Conservation (phyloP, 1,140 invertebrate species). For the Nebria ingens region DNA sequence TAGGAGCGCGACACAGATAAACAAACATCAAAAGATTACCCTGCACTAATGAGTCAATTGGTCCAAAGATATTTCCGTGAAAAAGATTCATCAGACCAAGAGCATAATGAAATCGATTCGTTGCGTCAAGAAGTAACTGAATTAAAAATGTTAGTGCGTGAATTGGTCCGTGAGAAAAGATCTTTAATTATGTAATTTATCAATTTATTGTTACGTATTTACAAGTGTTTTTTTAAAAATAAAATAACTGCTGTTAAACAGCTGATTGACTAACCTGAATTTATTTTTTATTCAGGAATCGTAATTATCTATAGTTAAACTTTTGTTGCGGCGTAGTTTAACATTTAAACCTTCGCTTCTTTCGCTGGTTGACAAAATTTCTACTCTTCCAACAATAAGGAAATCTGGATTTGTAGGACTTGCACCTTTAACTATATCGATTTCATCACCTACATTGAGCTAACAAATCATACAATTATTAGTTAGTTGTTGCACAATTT, state of each 20-base stretch:
- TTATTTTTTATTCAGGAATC: constrained; percentile 16
- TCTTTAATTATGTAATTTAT: not conserved
- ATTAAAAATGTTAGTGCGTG: not conserved
- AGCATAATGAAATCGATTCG: not conserved
- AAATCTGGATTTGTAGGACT: constrained; percentile 48
- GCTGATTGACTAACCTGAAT: not conserved
- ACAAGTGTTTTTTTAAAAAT: too few relatives aligned
- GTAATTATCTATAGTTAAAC: constrained; percentile 51
- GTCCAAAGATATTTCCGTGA: constrained; percentile 44
- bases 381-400: constrained; percentile 47
- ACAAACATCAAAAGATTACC: constrained; percentile 30
- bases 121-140: not conserved
- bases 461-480: too few relatives aligned
- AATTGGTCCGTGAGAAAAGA: not conserved
- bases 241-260: too few relatives aligned
- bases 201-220: not conserved
- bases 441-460: constrained; percentile 47
- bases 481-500: too few relatives aligned
- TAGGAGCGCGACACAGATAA: constrained; percentile 26
- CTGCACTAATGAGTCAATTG: constrained; percentile 39
- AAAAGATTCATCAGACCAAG: constrained; percentile 26
- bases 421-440: constrained; percentile 49
- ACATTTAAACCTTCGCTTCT: constrained; percentile 37
- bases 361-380: constrained; percentile 38
- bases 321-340: constrained; percentile 47